phyloP scores from a whole-genome alignment of 1,140 invertebrate genomes.

The Lucilia cuprina region DNA sequence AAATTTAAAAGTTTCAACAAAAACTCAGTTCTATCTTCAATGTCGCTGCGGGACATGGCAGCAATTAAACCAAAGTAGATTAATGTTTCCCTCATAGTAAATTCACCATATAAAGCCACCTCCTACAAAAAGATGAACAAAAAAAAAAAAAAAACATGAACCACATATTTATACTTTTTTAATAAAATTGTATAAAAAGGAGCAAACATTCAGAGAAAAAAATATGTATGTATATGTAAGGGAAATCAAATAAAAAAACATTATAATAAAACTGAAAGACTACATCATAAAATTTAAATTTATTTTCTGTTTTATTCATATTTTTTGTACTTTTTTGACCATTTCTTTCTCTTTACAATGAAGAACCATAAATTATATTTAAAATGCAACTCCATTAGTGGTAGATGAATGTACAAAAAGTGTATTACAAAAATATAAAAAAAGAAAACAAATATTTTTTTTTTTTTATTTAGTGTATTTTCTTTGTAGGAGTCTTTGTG shows the following conservation, averaged over 20 bases:
- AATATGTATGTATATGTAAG: too few species aligned
- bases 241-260: not conserved
- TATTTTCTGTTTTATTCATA: conserved; percentile 6
- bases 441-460: too few species aligned
- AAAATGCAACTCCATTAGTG: conserved; percentile 12
- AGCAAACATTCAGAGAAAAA: not conserved
- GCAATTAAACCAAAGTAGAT: conserved; percentile 91
- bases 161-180: not conserved
- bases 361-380: conserved; percentile 7
- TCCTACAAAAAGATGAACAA: conserved; percentile 70
- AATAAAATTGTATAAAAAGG: not conserved
- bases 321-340: not conserved
- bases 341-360: conserved; percentile 14
- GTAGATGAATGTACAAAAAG: too few species aligned
- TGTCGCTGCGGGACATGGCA: conserved; percentile 76
- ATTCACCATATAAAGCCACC: conserved; percentile 88
- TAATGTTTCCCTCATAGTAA: conserved; percentile 89
- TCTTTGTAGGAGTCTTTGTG: too few species aligned
- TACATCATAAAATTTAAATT: conserved; percentile 2
- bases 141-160: not conserved
- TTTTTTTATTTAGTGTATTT: too few species aligned
- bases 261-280: not conserved
- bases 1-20: conserved; percentile 78
- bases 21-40: conserved; percentile 82
- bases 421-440: too few species aligned